phyloP scores from a whole-genome alignment of 2,113 vertebrate genomes.

The Sceloporus undulatus region DNA sequence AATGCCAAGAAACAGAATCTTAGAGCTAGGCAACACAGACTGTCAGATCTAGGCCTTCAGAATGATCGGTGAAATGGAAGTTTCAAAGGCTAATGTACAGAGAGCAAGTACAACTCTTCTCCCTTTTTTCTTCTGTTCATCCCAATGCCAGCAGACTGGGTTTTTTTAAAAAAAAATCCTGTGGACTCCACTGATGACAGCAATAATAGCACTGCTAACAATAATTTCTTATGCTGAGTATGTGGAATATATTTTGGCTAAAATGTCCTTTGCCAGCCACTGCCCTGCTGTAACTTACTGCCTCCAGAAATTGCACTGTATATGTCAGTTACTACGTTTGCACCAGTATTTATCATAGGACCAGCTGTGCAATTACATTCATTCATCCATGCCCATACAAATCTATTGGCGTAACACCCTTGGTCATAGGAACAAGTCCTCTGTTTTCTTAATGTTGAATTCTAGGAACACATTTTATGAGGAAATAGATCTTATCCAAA shows the following conservation, averaged over 20 bases:
- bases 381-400: no score
- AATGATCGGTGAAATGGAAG: not conserved
- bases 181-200: slow-evolving; percentile 58
- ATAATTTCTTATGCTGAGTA: slow-evolving; percentile 50
- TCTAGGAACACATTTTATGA: not conserved
- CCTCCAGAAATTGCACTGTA: slow-evolving; percentile 63
- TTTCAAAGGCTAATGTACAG: not conserved
- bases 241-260: slow-evolving; percentile 66
- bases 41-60: not conserved
- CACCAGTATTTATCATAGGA: no score
- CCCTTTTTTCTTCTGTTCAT: slow-evolving; percentile 17
- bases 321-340: no score
- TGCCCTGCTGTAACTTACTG: slow-evolving; percentile 71
- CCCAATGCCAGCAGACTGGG: slow-evolving; percentile 24
- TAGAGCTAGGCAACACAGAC: slow-evolving; percentile 1
- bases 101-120: not conserved
- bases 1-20: slow-evolving; percentile 26
- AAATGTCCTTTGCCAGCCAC: slow-evolving; percentile 66
- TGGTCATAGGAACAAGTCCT: not conserved
- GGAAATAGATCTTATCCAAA: not conserved
- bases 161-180: slow-evolving; percentile 46
- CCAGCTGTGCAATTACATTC: no score
- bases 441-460: not conserved
- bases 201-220: slow-evolving; percentile 36
- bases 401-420: no score